Conservation (phyloP, 2,797 vertebrate genomes). For the Iguana delicatissima region DNA sequence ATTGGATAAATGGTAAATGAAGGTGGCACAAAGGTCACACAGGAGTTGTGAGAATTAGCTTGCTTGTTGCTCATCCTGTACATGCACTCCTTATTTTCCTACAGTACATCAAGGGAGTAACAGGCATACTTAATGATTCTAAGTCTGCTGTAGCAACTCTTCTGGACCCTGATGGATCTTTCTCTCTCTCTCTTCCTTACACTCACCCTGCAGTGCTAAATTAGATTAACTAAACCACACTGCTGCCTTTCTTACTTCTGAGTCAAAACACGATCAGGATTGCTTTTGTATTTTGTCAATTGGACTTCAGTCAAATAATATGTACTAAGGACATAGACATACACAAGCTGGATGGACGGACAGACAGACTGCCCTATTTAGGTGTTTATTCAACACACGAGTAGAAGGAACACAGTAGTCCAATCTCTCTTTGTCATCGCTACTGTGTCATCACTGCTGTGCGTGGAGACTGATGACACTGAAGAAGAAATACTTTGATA, state of each 20-base stretch:
- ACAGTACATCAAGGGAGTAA: conserved; percentile 45
- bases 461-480: no score
- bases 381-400: background rate
- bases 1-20: conserved; percentile 63
- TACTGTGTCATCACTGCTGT: no score
- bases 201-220: background rate
- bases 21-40: conserved; percentile 64
- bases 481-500: no score
- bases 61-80: conserved; percentile 47
- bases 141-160: background rate
- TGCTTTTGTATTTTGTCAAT: background rate
- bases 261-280: conserved; percentile 32
- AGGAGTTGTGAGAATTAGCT: conserved; percentile 59
- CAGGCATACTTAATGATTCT: background rate
- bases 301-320: conserved; percentile 2
- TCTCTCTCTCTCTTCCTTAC: background rate
- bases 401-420: no score
- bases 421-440: no score
- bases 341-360: no score
- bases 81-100: conserved; percentile 56
- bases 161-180: conserved; percentile 15
- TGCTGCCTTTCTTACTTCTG: conserved; percentile 4
- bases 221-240: background rate
- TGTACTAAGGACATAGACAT: background rate
- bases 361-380: background rate